These are phyloP conservation scores for Ormyrus labotus DNA, from an alignment of 2,888 invertebrate genomes.

Conservation along the genomic window DNA sequence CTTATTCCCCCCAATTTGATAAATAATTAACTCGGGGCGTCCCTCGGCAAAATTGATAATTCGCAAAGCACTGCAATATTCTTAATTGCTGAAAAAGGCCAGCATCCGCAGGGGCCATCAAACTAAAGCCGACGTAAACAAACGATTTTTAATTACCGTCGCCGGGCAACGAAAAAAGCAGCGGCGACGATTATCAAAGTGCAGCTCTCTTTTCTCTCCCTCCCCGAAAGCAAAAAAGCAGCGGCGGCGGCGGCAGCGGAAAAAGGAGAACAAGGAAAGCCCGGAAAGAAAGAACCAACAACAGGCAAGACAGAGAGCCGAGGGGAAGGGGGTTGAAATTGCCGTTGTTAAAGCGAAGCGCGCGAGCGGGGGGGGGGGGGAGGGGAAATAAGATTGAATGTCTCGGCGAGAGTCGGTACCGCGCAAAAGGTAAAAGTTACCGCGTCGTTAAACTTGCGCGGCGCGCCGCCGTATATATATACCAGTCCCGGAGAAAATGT, in stretches of 20 bases:
- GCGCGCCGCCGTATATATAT: conserved; percentile 26
- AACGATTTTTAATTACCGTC: conserved; percentile 22
- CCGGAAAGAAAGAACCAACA: not conserved
- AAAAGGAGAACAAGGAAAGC: not conserved
- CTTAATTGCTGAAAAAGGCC: not conserved
- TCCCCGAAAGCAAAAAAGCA: not conserved
- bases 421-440: conserved; percentile 60
- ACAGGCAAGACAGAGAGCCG: not conserved
- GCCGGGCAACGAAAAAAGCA: not conserved
- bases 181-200: conserved; percentile 22
- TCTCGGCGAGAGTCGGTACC: conserved; percentile 42
- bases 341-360: conserved; percentile 47
- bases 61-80: not conserved
- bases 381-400: conserved; percentile 54
- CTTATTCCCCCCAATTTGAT: not conserved
- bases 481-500: conserved; percentile 7
- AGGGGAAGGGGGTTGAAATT: conserved; percentile 28
- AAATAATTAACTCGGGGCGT: too few relatives aligned
- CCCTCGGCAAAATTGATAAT: not conserved
- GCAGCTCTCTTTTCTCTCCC: not conserved
- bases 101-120: too few relatives aligned
- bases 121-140: not conserved
- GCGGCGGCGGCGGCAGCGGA: not conserved
- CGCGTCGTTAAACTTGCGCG: conserved; percentile 61
- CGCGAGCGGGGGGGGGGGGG: not conserved